Evolutionary conservation across 2,888 invertebrate species (phyloP).

Genomic region (Pterostichus niger): DNA sequence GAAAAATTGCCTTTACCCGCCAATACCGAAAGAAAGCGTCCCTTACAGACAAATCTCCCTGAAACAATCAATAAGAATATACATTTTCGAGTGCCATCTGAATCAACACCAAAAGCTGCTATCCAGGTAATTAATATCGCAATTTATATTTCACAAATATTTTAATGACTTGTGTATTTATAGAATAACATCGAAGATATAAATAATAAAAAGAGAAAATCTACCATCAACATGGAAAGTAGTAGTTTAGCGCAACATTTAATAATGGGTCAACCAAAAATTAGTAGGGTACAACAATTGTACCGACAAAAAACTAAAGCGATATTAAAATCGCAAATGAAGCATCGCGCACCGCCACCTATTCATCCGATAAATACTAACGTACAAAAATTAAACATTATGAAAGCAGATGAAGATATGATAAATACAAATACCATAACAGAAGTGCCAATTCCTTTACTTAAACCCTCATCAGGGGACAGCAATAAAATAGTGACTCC

Average conservation of each 20-base stretch:
- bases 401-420: constrained; percentile 57
- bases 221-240: constrained; percentile 72
- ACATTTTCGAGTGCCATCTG: constrained; percentile 73
- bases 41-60: constrained; percentile 68
- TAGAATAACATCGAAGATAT: constrained; percentile 60
- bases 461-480: constrained; percentile 20
- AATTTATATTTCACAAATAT: constrained; percentile 19
- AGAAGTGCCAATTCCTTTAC: constrained; percentile 55
- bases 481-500: constrained; percentile 22
- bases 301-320: constrained; percentile 73
- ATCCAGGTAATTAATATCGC: constrained; percentile 46
- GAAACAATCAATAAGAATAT: constrained; percentile 72
- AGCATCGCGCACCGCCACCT: constrained; percentile 47
- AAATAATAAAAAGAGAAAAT: constrained; percentile 73
- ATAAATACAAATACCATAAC: constrained; percentile 32
- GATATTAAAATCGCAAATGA: constrained; percentile 68
- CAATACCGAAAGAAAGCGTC: constrained; percentile 77
- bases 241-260: constrained; percentile 75
- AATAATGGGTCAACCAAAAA: constrained; percentile 73
- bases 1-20: constrained; percentile 79
- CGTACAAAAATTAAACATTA: constrained; percentile 50
- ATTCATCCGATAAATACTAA: constrained; percentile 64
- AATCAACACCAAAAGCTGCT: constrained; percentile 62
- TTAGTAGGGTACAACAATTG: constrained; percentile 76
- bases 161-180: neutral